phyloP scores from a whole-genome alignment of 2,113 vertebrate species.

The Elachura formosa region DNA sequence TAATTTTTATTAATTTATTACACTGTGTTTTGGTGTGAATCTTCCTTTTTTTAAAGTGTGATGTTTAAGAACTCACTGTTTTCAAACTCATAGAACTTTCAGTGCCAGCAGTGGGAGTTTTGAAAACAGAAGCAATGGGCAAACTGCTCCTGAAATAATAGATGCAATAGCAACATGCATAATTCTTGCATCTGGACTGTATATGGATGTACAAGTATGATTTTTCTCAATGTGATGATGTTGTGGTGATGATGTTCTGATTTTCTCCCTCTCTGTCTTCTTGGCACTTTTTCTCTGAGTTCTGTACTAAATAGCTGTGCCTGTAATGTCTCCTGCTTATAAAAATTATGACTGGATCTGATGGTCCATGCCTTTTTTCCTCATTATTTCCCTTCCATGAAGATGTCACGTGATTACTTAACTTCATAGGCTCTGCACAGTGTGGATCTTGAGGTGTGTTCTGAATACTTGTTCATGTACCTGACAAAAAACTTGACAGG shows the following conservation, averaged over 20 bases:
- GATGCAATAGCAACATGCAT: not conserved
- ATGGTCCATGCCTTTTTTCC: not conserved
- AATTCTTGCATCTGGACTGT: not conserved
- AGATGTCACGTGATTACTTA: not conserved
- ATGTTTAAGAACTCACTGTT: not conserved
- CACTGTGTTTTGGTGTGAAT: not conserved
- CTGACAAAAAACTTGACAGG: not conserved
- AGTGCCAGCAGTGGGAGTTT: not conserved
- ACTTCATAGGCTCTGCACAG: not conserved
- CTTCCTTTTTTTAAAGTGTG: not conserved
- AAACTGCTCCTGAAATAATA: not conserved
- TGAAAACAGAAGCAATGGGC: not conserved
- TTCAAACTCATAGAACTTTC: not conserved
- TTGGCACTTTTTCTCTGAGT: not conserved
- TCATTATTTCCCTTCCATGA: accelerated
- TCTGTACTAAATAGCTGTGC: not conserved
- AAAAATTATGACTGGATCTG: not conserved
- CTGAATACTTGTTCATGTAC: not conserved
- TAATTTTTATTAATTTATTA: not conserved
- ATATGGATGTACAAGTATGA: not conserved
- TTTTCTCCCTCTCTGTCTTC: not conserved
- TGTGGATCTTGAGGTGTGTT: not conserved
- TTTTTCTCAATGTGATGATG: not conserved
- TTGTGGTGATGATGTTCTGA: not conserved
- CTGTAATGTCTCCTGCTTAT: not conserved